Conservation (phyloP, 1,140 invertebrate genomes). For the Ips typographus region DNA sequence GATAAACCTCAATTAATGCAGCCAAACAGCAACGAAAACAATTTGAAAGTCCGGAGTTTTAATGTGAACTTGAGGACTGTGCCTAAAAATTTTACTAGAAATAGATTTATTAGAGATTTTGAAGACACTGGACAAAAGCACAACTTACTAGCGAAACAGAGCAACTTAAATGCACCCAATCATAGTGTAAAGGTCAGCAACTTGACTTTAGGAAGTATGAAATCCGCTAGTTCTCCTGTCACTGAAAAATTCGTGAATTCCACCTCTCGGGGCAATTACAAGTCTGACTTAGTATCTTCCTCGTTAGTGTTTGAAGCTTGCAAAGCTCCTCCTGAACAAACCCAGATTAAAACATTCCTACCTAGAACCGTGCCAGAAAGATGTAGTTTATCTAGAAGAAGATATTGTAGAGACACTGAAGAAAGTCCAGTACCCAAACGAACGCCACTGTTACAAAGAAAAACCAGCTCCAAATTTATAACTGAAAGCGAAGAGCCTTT, state of each 20-base stretch:
- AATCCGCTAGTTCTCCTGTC: constrained; percentile 36
- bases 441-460: constrained; percentile 32
- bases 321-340: not conserved
- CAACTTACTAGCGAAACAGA: constrained; percentile 18
- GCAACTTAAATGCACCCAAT: not conserved
- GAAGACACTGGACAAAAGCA: constrained; percentile 18
- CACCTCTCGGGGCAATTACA: not conserved
- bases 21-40: constrained; percentile 26
- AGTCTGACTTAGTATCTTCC: constrained; percentile 43
- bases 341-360: not conserved
- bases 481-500: not conserved
- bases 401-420: constrained; percentile 31
- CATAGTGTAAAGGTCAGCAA: constrained; percentile 34
- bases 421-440: constrained; percentile 18
- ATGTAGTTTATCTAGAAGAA: constrained; percentile 23
- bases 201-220: constrained; percentile 43
- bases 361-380: not conserved
- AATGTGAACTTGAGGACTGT: constrained; percentile 42
- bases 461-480: not conserved
- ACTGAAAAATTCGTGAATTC: constrained; percentile 43
- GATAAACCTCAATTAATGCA: constrained; percentile 21
- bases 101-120: constrained; percentile 37
- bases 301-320: constrained; percentile 30
- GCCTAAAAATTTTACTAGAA: constrained; percentile 50
- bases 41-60: constrained; percentile 38